Evolutionary conservation across 1,140 invertebrate genomes (phyloP).

Genomic region (Drosophila saltans): DNA sequence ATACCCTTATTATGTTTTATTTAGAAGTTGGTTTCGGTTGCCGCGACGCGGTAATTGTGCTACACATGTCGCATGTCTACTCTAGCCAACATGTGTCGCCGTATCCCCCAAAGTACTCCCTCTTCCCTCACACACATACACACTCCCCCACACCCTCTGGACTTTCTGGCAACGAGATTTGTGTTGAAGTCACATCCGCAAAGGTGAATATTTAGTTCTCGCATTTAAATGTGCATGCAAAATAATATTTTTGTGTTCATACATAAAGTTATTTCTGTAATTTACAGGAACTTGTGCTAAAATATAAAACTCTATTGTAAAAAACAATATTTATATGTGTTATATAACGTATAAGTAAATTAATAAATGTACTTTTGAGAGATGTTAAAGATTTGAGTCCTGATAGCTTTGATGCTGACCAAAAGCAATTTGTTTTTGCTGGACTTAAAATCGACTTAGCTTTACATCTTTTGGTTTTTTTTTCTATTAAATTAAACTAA

Average conservation of each 20-base stretch:
- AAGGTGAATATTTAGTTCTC: slow-evolving; percentile 52
- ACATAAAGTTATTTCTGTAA: not conserved
- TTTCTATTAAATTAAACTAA: too few relatives aligned
- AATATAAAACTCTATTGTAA: too few relatives aligned
- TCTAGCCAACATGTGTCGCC: not conserved
- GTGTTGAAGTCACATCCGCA: slow-evolving; percentile 51
- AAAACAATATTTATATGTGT: too few relatives aligned
- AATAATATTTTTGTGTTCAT: slow-evolving; percentile 29
- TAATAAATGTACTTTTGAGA: too few relatives aligned
- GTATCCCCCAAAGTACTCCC: too few relatives aligned
- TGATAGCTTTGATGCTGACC: too few relatives aligned
- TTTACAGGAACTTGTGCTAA: not conserved
- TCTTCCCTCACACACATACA: not conserved
- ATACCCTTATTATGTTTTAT: slow-evolving; percentile 62
- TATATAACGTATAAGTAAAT: too few relatives aligned
- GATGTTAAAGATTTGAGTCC: too few relatives aligned
- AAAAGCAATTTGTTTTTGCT: too few relatives aligned
- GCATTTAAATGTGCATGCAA: slow-evolving; percentile 44
- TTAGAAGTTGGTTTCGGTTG: slow-evolving; percentile 32
- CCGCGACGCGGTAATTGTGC: slow-evolving; percentile 22
- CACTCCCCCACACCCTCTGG: not conserved
- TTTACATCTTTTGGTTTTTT: too few relatives aligned
- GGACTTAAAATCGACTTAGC: too few relatives aligned
- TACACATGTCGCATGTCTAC: slow-evolving; percentile 39
- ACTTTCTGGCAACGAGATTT: slow-evolving; percentile 52